Conservation (phyloP, 2,113 vertebrate genomes). For the Australoheros scitulus region DNA sequence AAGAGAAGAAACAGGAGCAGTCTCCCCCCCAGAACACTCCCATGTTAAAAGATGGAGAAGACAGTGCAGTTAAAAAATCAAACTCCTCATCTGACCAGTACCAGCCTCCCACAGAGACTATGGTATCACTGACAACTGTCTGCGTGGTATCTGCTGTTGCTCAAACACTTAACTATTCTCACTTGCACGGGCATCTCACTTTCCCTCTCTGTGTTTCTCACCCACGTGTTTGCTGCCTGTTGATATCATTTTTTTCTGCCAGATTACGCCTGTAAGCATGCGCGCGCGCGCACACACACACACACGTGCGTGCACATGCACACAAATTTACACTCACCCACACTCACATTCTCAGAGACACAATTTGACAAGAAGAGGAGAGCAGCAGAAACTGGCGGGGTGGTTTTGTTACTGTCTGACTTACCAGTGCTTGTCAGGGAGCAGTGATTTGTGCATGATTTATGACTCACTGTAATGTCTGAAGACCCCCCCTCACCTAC, state of each 20-base stretch:
- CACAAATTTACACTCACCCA: slow-evolving; percentile 29
- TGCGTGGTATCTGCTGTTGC: slow-evolving; percentile 53
- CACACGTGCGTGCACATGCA: background rate
- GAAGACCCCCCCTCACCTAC: background rate
- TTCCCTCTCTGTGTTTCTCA: slow-evolving; percentile 52
- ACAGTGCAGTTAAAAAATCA: slow-evolving; percentile 36
- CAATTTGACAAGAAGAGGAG: slow-evolving; percentile 46
- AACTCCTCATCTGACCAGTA: slow-evolving; percentile 34
- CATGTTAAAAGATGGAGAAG: slow-evolving; percentile 17
- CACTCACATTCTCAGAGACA: slow-evolving; percentile 22
- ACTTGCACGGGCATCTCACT: slow-evolving; percentile 36
- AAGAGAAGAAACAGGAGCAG: slow-evolving; percentile 55
- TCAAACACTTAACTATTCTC: slow-evolving; percentile 53
- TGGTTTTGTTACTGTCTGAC: slow-evolving; percentile 53
- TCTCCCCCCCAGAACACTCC: slow-evolving; percentile 5
- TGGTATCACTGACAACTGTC: slow-evolving; percentile 65
- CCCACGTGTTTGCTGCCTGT: slow-evolving; percentile 62
- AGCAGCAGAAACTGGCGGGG: slow-evolving; percentile 33
- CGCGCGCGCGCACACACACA: slow-evolving; percentile 25
- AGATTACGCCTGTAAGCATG: slow-evolving; percentile 33
- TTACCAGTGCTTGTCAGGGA: slow-evolving; percentile 42
- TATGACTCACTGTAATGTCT: slow-evolving; percentile 46
- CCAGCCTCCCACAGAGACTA: slow-evolving; percentile 58
- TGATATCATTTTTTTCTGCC: slow-evolving; percentile 61
- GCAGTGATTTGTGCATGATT: slow-evolving; percentile 48